Evolutionary conservation across 1,140 invertebrate species (phyloP).

Genomic region (Drosophila pruinosa): DNA sequence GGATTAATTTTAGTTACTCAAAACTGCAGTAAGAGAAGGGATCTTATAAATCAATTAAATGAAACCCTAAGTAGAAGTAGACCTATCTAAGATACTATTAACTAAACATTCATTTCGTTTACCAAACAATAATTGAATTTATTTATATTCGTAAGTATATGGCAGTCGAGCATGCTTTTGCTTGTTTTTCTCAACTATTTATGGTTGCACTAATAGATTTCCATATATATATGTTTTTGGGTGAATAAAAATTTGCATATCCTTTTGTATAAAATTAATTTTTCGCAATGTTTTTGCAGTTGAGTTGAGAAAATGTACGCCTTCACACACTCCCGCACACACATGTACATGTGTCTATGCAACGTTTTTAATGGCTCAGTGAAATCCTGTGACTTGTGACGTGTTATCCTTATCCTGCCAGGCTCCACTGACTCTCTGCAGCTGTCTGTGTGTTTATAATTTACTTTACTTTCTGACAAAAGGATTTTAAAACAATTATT

Average conservation of each 20-base stretch:
- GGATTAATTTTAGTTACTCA: too few relatives aligned
- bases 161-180: background rate
- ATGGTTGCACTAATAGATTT: constrained; percentile 51
- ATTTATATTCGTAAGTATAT: constrained; percentile 3
- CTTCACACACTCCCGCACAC: background rate
- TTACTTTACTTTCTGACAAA: constrained; percentile 81
- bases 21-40: too few relatives aligned
- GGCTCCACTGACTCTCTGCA: constrained; percentile 32
- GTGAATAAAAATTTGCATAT: constrained; percentile 46
- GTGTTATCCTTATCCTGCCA: constrained; percentile 73
- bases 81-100: too few relatives aligned
- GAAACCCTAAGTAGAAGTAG: too few relatives aligned
- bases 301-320: constrained; percentile 19
- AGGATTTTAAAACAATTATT: constrained; percentile 82
- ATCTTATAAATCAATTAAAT: too few relatives aligned
- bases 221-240: constrained; percentile 52
- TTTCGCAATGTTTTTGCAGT: constrained; percentile 70
- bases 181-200: constrained; percentile 20
- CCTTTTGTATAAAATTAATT: constrained; percentile 66
- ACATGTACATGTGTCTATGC: background rate
- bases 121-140: background rate
- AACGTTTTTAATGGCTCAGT: constrained; percentile 66
- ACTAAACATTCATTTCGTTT: too few relatives aligned
- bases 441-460: constrained; percentile 70
- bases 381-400: constrained; percentile 73